These are phyloP conservation scores for Amphibalanus amphitrite DNA, from an alignment of 1,140 invertebrate genomes.

Conservation along the genomic window DNA sequence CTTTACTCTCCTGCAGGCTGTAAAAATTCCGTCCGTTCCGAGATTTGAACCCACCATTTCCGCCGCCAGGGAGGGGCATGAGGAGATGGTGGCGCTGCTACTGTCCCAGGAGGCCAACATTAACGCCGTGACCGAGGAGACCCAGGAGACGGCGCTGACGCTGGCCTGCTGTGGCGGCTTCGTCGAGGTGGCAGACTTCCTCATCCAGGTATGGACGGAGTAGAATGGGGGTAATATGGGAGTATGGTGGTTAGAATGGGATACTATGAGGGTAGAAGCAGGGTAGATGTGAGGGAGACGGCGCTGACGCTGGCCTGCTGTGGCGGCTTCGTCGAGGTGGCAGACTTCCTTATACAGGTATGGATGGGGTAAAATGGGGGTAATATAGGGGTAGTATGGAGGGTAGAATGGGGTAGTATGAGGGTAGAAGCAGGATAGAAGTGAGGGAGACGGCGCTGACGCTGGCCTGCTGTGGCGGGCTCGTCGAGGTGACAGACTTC, in stretches of 20 bases:
- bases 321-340: conserved; percentile 93
- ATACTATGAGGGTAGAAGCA: too few species aligned
- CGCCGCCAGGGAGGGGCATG: conserved; percentile 69
- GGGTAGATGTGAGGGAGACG: conserved; percentile 47
- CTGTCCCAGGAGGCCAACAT: conserved; percentile 87
- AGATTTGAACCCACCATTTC: too few species aligned
- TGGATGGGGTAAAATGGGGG: background rate
- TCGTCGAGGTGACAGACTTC: conserved; percentile 92
- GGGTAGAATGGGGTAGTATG: too few species aligned
- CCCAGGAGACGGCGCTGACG: conserved; percentile 92
- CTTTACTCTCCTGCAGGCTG: too few species aligned
- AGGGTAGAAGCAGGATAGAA: too few species aligned
- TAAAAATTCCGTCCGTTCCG: too few species aligned
- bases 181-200: conserved; percentile 88
- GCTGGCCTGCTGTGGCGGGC: conserved; percentile 91
- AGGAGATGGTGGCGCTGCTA: conserved; percentile 91
- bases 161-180: conserved; percentile 94
- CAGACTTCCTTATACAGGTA: conserved; percentile 76
- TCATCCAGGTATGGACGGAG: conserved; percentile 49
- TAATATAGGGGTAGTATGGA: too few species aligned
- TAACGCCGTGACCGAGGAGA: conserved; percentile 95
- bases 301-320: conserved; percentile 92
- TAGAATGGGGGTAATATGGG: background rate
- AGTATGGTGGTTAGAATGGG: too few species aligned
- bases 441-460: conserved; percentile 76